phyloP scores from a whole-genome alignment of 2,113 vertebrate species.

The Xiphophorus maculatus region DNA sequence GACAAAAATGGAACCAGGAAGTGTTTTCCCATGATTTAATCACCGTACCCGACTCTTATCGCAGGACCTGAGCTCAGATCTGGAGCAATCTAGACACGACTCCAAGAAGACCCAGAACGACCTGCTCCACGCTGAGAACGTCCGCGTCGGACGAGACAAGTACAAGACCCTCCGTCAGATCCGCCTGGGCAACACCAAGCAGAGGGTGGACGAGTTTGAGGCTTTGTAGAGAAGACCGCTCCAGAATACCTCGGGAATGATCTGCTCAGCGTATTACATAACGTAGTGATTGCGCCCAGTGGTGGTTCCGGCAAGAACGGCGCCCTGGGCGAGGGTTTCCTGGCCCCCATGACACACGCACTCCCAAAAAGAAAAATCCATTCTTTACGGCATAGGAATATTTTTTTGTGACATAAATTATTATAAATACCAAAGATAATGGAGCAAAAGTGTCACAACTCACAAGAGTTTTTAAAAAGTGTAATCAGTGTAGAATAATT shows the following conservation, averaged over 20 bases:
- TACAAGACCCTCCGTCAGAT: slow-evolving; percentile 98
- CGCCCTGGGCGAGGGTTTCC: neutral
- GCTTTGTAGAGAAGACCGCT: slow-evolving; percentile 83
- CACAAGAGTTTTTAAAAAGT: neutral
- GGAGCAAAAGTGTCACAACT: neutral
- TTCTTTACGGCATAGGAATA: neutral
- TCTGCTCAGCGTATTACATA: slow-evolving; percentile 11
- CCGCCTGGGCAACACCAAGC: slow-evolving; percentile 97
- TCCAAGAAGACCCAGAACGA: slow-evolving; percentile 90
- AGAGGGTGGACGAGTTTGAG: slow-evolving; percentile 97
- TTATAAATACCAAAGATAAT: neutral
- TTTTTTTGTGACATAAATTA: neutral
- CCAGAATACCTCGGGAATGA: slow-evolving; percentile 37
- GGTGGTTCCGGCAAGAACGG: neutral
- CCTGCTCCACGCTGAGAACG: slow-evolving; percentile 89
- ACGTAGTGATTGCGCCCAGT: slow-evolving; percentile 10
- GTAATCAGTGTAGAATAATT: no score
- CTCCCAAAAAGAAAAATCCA: neutral
- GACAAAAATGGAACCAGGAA: neutral
- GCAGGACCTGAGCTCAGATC: slow-evolving; percentile 89
- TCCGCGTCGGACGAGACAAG: slow-evolving; percentile 92
- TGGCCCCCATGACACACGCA: neutral
- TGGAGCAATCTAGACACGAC: slow-evolving; percentile 85
- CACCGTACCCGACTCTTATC: fast-evolving
- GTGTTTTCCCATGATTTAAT: neutral